Evolutionary conservation across 2,797 vertebrate genomes (phyloP).

Genomic region (Dallia pectoralis): DNA sequence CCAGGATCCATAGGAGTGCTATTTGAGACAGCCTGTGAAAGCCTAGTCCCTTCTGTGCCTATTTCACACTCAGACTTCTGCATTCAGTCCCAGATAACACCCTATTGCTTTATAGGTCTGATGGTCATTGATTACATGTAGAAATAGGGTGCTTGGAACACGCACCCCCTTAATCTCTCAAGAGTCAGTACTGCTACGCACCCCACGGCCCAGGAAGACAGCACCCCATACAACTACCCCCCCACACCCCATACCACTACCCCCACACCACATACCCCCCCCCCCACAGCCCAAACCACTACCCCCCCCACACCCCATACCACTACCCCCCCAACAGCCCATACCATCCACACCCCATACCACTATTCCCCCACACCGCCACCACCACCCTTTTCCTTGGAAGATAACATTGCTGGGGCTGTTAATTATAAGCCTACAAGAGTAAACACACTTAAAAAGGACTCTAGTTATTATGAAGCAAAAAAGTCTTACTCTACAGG

Average conservation of each 20-base stretch:
- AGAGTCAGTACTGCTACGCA: constrained; percentile 1
- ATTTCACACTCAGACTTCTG: not conserved
- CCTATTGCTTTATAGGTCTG: not conserved
- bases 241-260: not conserved
- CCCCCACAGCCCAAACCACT: not conserved
- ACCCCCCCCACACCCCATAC: not conserved
- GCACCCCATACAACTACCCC: not conserved
- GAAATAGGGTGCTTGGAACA: not conserved
- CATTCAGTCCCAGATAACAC: not conserved
- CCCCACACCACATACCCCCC: not conserved
- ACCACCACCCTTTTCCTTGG: constrained; percentile 8
- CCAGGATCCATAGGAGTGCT: not conserved
- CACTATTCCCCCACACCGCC: not conserved
- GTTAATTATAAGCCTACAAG: constrained; percentile 38
- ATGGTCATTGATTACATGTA: too few species aligned
- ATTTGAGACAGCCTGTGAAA: constrained; percentile 9
- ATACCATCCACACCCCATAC: not conserved
- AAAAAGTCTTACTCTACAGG: not conserved
- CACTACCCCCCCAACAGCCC: not conserved
- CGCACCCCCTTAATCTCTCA: constrained; percentile 3
- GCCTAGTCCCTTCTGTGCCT: constrained; percentile 11
- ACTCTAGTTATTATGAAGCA: not conserved
- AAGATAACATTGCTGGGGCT: constrained; percentile 24
- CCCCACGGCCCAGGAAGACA: not conserved
- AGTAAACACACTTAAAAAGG: constrained; percentile 25